Base-by-base conservation (phyloP, 2,888 invertebrate genomes). In the Galeruca laticollis region DNA sequence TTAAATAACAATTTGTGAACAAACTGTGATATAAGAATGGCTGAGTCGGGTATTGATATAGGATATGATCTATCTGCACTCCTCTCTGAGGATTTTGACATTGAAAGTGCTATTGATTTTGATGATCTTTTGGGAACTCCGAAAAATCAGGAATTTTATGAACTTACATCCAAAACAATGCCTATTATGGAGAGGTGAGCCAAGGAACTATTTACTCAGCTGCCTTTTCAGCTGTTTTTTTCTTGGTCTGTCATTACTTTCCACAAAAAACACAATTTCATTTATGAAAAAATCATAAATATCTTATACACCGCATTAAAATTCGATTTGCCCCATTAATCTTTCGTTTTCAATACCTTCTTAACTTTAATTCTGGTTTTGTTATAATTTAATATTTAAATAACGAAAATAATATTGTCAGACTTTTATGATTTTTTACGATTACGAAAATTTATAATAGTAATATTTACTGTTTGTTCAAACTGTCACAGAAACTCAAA, bases 11-110 rank as follows among this genome's bases (percentile, higher is more conserved):
- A 65, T 40, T 67, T 75, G 75, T 73, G 72, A 71, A 65, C 59
- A 49, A 70, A 69, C 68, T 75, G 73, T 73, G 73, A 72, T 68
- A 63, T 60, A 49, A 69, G 59, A 63, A 88, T 88, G 88, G 86
- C 88, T 67, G 90, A 91, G 80, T 90, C 90, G 52, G 90, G 90
- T 35, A 89, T 91, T 75, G 90, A 91, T 83, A 86, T 91, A 82
- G 90, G 89, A 72, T 91, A 90, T 80, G 91, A 91, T 83, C 86
- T 90, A 75, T 86, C 87, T 71, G 88, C 89, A 71, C 86, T 88
- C 63, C 77, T 84, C 56, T 86, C 85, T 66, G 87, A 87, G 76
- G 87, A 87, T 77, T 85, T 87, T 73, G 87, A 87, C 76, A 82
- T 86, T 70, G 87, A 87, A 77, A 86, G 86, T 81, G 84, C 86